Conservation (phyloP, 2,888 invertebrate species). For the Phrixothrix hirtus region DNA sequence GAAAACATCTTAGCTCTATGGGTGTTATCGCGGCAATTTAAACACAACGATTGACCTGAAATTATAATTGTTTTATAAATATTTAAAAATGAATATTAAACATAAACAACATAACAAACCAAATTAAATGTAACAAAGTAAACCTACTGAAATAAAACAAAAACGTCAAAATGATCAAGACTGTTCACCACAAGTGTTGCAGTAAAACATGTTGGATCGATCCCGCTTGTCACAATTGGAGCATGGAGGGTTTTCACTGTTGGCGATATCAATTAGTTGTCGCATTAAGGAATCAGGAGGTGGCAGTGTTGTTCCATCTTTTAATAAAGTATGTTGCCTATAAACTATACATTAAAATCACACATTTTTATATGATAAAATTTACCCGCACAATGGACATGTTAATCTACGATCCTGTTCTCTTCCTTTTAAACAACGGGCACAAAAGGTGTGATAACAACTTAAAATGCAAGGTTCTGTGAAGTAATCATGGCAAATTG, state of each 20-base stretch:
- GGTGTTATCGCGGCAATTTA: slow-evolving; percentile 70
- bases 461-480: slow-evolving; percentile 69
- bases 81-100: too few species aligned
- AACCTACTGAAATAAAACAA: slow-evolving; percentile 32
- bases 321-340: slow-evolving; percentile 65
- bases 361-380: slow-evolving; percentile 1
- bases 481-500: slow-evolving; percentile 70
- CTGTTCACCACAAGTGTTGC: slow-evolving; percentile 71
- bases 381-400: slow-evolving; percentile 71
- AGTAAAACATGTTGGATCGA: slow-evolving; percentile 73
- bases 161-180: slow-evolving; percentile 24
- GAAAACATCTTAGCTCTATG: slow-evolving; percentile 79
- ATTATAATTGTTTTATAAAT: too few species aligned
- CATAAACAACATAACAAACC: neutral
- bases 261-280: slow-evolving; percentile 71
- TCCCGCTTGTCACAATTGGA: slow-evolving; percentile 77
- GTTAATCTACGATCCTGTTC: slow-evolving; percentile 64
- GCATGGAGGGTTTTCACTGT: slow-evolving; percentile 73
- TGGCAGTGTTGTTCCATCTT: slow-evolving; percentile 65
- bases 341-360: slow-evolving; percentile 23
- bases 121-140: slow-evolving; percentile 23
- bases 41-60: slow-evolving; percentile 72
- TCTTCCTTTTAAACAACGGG: slow-evolving; percentile 65
- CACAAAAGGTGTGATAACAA: slow-evolving; percentile 74
- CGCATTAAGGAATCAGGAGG: slow-evolving; percentile 69